Evolutionary conservation across 2,113 vertebrate species (phyloP).

Genomic region (Brachyistius frenatus): DNA sequence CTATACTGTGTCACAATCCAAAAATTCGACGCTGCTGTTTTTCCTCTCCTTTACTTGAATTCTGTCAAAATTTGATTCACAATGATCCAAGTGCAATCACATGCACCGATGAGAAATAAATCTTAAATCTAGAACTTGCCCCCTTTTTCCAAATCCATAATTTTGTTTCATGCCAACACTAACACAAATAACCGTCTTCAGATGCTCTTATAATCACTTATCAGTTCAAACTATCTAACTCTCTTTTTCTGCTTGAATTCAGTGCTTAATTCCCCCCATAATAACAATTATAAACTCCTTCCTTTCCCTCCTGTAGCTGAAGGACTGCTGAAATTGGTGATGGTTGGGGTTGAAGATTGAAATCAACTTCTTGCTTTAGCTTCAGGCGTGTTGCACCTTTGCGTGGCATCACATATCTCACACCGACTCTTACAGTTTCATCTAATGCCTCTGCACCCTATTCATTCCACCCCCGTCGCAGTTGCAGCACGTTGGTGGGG

Average conservation of each 20-base stretch:
- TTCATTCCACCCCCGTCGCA: slow-evolving; percentile 66
- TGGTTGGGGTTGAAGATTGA: slow-evolving; percentile 35
- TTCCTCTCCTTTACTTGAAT: slow-evolving; percentile 1
- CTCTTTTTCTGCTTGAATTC: slow-evolving; percentile 15
- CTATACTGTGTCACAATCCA: slow-evolving; percentile 23
- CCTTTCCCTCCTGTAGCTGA: slow-evolving; percentile 56
- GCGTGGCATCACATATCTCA: slow-evolving; percentile 26
- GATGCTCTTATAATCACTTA: slow-evolving; percentile 20
- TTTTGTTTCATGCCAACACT: slow-evolving; percentile 29
- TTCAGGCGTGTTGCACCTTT: slow-evolving; percentile 41
- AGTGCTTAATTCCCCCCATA: slow-evolving; percentile 20
- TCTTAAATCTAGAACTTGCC: slow-evolving; percentile 14
- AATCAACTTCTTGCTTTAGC: slow-evolving; percentile 30
- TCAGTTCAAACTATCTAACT: slow-evolving; percentile 14
- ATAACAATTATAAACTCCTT: slow-evolving; percentile 23
- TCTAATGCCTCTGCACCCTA: slow-evolving; percentile 28
- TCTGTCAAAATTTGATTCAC: slow-evolving; percentile 14
- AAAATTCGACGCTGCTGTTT: slow-evolving; percentile 23
- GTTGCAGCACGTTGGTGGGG: slow-evolving; percentile 97
- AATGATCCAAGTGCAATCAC: background rate
- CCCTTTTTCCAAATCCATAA: slow-evolving; percentile 30
- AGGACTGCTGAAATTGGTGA: slow-evolving; percentile 57
- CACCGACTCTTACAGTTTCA: slow-evolving; percentile 23
- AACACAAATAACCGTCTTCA: slow-evolving; percentile 51
- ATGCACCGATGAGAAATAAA: slow-evolving; percentile 4